Evolutionary conservation across 2,888 invertebrate genomes (phyloP).

Genomic region (Eueremaeus valkanovi): DNA sequence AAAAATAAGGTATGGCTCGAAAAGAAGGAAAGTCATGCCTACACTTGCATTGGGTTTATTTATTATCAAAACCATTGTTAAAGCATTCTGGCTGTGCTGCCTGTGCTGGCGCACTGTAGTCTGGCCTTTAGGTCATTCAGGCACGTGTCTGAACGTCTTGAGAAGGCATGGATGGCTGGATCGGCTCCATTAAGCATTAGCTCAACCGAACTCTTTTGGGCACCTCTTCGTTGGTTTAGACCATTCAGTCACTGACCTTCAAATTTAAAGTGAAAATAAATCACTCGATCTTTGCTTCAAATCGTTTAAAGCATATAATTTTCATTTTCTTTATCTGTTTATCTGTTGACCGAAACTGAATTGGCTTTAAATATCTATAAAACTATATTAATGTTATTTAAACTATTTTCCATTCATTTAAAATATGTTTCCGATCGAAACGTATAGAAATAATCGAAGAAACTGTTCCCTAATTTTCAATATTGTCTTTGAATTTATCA

Average conservation of each 20-base stretch:
- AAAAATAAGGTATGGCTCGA: background rate
- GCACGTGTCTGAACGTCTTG: background rate
- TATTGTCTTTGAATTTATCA: too few species aligned
- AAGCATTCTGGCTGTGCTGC: too few species aligned
- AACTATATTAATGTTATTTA: background rate
- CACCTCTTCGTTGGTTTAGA: background rate
- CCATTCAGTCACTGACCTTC: slow-evolving; percentile 13
- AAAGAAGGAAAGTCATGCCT: background rate
- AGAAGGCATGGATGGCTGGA: background rate
- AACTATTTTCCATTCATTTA: background rate
- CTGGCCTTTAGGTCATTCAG: slow-evolving; percentile 5
- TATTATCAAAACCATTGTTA: background rate
- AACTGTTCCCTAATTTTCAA: background rate
- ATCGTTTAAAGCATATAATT: slow-evolving; percentile 12
- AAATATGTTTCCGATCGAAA: background rate
- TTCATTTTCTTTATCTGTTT: background rate
- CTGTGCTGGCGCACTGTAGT: background rate
- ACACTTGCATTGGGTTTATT: background rate
- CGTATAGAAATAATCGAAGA: background rate
- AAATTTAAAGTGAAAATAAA: background rate
- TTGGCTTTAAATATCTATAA: background rate
- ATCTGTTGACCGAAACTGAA: background rate
- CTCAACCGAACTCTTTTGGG: background rate
- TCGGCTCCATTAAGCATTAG: background rate
- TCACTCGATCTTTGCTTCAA: background rate